Percentiles rank a stretch among this genome's conserved stretches.
phyloP scores from a whole-genome alignment of 2,797 vertebrate species.

The Xiphophorus birchmanni region DNA sequence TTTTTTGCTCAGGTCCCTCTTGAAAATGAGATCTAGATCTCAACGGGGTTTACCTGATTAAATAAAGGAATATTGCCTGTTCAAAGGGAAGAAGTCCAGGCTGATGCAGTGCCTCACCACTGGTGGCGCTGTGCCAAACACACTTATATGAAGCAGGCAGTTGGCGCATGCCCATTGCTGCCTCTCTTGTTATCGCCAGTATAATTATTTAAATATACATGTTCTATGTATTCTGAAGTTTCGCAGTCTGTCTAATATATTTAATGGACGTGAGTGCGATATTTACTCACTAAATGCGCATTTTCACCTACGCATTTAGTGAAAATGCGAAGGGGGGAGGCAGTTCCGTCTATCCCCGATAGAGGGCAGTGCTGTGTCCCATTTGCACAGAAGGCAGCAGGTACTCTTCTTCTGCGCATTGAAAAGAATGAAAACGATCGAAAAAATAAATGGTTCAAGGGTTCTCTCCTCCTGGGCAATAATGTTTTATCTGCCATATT shows the following conservation, averaged over 20 bases:
- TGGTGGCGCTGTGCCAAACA: neutral
- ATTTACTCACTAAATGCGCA: neutral
- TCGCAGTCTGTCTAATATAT: neutral
- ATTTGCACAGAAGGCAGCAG: neutral
- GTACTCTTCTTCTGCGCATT: neutral
- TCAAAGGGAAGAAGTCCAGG: neutral
- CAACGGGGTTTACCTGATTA: no score
- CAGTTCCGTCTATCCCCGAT: neutral
- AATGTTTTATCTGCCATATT: neutral
- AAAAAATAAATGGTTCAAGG: neutral
- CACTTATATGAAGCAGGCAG: neutral
- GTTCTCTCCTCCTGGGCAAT: neutral
- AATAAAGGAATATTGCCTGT: no score
- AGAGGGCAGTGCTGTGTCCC: neutral
- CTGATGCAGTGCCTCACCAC: neutral
- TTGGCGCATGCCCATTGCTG: neutral
- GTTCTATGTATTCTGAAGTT: no score
- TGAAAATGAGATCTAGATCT: no score
- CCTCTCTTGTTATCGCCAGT: no score
- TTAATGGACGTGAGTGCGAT: neutral
- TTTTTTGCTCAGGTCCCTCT: no score
- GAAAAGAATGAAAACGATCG: neutral
- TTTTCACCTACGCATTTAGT: no score
- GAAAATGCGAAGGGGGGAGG: no score
- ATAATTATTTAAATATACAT: no score